Evolutionary conservation across 2,113 vertebrate genomes (phyloP), one percentile per base, ranked within the genome.

Genomic region (Oenanthe melanoleuca): DNA sequence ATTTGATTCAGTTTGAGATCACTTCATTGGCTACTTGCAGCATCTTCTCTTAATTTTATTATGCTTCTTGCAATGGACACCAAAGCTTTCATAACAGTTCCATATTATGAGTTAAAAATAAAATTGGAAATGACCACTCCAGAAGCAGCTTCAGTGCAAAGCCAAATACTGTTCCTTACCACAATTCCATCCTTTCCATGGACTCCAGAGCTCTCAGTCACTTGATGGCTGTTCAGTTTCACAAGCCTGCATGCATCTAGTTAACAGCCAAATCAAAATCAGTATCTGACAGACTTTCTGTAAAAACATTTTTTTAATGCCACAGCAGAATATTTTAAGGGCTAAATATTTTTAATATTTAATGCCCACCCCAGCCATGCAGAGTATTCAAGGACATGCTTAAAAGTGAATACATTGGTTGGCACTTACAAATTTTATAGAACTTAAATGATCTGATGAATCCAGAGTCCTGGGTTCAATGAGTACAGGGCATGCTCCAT

Each of bases 361-460:
- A 52, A 29, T 0, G 26, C 21, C 15, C 44, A 53, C 15, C 40
- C 52, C 33, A 65, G 0, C 29, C 44, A 20, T 47, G 33, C 17
- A 15, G 42, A 18, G 3, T 64, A 11, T 61, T 93, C 53, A 89
- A 80, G 72, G 31, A 45, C 21, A 1, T 56, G 12, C n/a, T 77
- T 42, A 49, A 37, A 86, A 67, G 44, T n/a, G 44, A 84, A 20
- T 21, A 13, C 7, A 3, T 7, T 37, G 14, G 6, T 26, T 73
- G 50, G 45, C 45, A 59, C 45, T 65, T 45, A 11, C 1, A 70
- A n/a, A 42, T 65, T 67, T 45, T 16, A 31, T 40, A 81, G 40
- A 77, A 20, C 26, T 34, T 53, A 75, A 72, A 69, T 17, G 31
- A 55, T 47, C 29, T 73, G n/a, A 50, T 86, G 55, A 72, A 64